Evolutionary conservation across 2,797 vertebrate genomes (phyloP).

Genomic region (Halcyon chelicuti): DNA sequence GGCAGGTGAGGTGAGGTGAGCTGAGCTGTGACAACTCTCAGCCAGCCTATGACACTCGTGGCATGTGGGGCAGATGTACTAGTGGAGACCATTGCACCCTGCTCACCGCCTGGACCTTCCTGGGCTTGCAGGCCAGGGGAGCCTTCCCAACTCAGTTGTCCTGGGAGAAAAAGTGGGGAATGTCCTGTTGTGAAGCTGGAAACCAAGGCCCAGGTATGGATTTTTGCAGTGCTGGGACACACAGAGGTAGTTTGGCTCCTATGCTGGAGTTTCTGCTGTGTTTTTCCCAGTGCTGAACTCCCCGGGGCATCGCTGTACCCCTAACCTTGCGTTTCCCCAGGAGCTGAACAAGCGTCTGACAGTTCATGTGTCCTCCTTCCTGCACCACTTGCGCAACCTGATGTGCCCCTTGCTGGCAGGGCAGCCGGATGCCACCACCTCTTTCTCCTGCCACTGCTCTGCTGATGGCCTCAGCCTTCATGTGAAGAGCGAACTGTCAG

Average conservation of each 20-base stretch:
- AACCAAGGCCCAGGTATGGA: background rate
- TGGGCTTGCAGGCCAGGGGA: background rate
- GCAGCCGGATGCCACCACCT: background rate
- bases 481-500: background rate
- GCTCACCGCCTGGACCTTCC: background rate
- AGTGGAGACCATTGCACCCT: background rate
- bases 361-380: background rate
- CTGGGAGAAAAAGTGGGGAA: background rate
- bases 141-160: background rate
- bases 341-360: slow-evolving; percentile 65
- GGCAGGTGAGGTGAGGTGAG: background rate
- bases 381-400: background rate
- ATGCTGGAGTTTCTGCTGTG: background rate
- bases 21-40: background rate
- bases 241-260: background rate
- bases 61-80: background rate
- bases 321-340: slow-evolving; percentile 14
- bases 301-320: accelerated
- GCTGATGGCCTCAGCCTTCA: background rate
- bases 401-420: slow-evolving; percentile 23
- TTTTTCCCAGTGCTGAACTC: background rate
- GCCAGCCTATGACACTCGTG: background rate
- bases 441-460: background rate
- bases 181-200: background rate
- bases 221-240: background rate